These are phyloP conservation scores for Noctua pronuba DNA, from an alignment of 2,888 invertebrate species.

Conservation along the genomic window DNA sequence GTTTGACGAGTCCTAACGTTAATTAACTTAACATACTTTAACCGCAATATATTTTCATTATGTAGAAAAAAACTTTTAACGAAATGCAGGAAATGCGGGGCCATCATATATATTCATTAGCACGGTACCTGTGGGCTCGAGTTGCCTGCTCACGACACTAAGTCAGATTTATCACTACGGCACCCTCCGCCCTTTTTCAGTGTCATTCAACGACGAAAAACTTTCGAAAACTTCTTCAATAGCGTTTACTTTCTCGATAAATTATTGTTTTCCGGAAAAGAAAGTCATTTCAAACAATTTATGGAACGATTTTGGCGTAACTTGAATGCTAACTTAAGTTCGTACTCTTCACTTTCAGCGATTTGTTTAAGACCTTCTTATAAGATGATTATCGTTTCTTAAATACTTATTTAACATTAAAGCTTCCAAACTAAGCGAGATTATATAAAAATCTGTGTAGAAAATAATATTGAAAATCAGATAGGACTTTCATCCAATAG, in stretches of 20 bases:
- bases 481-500: slow-evolving; percentile 41
- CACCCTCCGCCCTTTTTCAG: slow-evolving; percentile 76
- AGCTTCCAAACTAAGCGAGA: background rate
- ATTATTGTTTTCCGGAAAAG: slow-evolving; percentile 53
- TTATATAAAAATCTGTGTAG: background rate
- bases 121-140: slow-evolving; percentile 77
- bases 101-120: slow-evolving; percentile 85
- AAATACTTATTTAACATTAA: background rate
- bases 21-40: slow-evolving; percentile 26
- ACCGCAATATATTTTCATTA: slow-evolving; percentile 45
- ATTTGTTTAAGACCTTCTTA: slow-evolving; percentile 9
- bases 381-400: background rate
- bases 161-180: slow-evolving; percentile 85
- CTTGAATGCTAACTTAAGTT: slow-evolving; percentile 32
- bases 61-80: slow-evolving; percentile 45
- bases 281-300: slow-evolving; percentile 49
- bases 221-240: slow-evolving; percentile 60
- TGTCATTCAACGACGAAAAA: slow-evolving; percentile 73
- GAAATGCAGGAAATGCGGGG: slow-evolving; percentile 63
- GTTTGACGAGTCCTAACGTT: slow-evolving; percentile 2
- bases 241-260: slow-evolving; percentile 48
- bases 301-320: slow-evolving; percentile 24
- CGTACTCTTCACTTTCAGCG: slow-evolving; percentile 10
- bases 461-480: slow-evolving; percentile 34
- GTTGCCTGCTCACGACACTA: slow-evolving; percentile 79